Evolutionary conservation across 2,797 vertebrate genomes (phyloP).

Genomic region (Iguana delicatissima): DNA sequence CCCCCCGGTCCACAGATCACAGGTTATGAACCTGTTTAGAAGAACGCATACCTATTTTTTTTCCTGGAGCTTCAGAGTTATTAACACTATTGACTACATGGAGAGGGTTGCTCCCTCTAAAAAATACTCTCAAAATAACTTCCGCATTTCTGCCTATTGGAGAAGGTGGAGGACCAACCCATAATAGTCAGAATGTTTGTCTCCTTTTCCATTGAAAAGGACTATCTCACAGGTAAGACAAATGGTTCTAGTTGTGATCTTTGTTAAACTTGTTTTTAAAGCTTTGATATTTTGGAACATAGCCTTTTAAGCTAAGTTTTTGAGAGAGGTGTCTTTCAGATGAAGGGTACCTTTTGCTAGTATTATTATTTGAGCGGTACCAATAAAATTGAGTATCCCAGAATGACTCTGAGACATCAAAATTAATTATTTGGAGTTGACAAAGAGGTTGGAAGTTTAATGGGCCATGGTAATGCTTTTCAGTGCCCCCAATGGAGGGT

Average conservation of each 20-base stretch:
- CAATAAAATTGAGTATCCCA: background rate
- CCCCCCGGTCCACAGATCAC: too few relatives aligned
- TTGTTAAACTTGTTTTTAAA: background rate
- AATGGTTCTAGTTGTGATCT: background rate
- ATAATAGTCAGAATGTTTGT: too few relatives aligned
- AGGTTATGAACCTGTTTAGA: too few relatives aligned
- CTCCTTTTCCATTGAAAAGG: too few relatives aligned
- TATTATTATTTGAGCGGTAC: background rate
- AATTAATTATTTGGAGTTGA: slow-evolving; percentile 34
- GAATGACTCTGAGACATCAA: slow-evolving; percentile 4
- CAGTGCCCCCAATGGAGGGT: background rate
- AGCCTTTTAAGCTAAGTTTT: background rate
- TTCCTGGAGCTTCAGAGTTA: too few relatives aligned
- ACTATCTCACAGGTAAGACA: too few relatives aligned
- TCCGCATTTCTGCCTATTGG: too few relatives aligned
- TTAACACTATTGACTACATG: too few relatives aligned
- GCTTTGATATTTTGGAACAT: background rate
- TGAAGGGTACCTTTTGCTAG: background rate
- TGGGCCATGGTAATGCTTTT: slow-evolving; percentile 16
- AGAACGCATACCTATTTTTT: too few relatives aligned
- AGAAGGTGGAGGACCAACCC: too few relatives aligned
- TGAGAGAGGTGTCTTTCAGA: background rate
- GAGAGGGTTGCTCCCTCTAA: too few relatives aligned
- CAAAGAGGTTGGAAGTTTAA: slow-evolving; percentile 29
- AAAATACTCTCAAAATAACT: too few relatives aligned